phyloP scores from a whole-genome alignment of 2,113 vertebrate genomes.

The Piprites chloris region DNA sequence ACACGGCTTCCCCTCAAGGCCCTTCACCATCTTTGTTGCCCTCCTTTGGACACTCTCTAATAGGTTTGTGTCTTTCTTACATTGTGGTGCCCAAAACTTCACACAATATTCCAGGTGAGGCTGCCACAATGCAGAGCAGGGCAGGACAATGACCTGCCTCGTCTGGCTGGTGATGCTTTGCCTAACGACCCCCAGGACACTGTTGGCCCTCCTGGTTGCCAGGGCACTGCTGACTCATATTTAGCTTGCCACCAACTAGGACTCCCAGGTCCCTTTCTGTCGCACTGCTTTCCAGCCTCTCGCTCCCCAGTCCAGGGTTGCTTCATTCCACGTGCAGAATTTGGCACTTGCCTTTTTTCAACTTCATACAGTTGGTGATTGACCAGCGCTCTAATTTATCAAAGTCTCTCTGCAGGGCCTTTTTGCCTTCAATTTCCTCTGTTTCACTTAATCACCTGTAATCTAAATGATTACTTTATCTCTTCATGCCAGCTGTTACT shows the following conservation, averaged over 20 bases:
- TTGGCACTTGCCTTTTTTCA: neutral
- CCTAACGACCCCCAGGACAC: fast-evolving
- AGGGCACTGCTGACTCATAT: neutral
- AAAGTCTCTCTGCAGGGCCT: neutral
- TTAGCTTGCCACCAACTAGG: fast-evolving
- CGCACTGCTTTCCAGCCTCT: neutral
- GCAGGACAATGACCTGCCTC: fast-evolving
- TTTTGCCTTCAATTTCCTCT: neutral
- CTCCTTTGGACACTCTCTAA: neutral
- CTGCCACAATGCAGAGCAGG: neutral
- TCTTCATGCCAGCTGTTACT: neutral
- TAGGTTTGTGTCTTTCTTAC: neutral
- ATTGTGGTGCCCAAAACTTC: neutral
- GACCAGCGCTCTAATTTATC: neutral
- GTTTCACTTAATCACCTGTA: neutral
- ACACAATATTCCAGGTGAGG: neutral
- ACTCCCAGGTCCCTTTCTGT: neutral
- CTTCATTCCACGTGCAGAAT: neutral
- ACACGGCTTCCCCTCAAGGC: neutral
- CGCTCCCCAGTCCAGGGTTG: neutral
- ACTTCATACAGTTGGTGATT: neutral
- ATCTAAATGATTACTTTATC: neutral
- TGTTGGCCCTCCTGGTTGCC: neutral
- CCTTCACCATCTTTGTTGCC: neutral
- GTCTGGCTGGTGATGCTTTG: fast-evolving